Conservation (phyloP, 2,888 invertebrate genomes). For the Athripsodes cinereus region DNA sequence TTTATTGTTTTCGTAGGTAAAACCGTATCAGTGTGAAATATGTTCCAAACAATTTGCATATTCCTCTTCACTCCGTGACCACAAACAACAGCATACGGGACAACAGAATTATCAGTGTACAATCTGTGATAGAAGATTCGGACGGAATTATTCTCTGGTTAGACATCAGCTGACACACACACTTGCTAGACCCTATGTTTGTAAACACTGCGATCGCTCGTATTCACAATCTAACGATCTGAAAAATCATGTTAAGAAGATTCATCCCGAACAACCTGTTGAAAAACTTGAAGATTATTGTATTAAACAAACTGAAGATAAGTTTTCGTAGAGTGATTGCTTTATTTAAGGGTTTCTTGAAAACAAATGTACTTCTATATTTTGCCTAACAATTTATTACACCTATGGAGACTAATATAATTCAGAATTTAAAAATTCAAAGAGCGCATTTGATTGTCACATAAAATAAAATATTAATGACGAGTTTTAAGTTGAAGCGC, state of each 20-base stretch:
- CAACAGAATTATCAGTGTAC: conserved; percentile 14
- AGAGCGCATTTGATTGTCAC: too few relatives aligned
- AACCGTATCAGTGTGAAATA: conserved; percentile 21
- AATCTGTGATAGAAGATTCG: conserved; percentile 14
- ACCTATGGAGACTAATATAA: too few relatives aligned
- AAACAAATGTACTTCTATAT: too few relatives aligned
- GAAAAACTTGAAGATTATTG: conserved; percentile 17
- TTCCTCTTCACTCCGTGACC: conserved; percentile 17
- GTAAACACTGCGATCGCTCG: conserved; percentile 10
- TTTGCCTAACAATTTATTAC: too few relatives aligned
- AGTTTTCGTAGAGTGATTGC: neutral
- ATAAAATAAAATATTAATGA: too few relatives aligned
- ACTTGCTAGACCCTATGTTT: conserved; percentile 14
- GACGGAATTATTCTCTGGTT: conserved; percentile 11
- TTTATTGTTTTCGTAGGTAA: too few relatives aligned
- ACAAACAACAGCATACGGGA: conserved; percentile 9
- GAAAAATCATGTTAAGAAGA: conserved; percentile 17
- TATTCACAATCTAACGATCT: conserved; percentile 19
- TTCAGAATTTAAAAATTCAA: too few relatives aligned
- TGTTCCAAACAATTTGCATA: conserved; percentile 22
- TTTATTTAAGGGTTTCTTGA: too few relatives aligned
- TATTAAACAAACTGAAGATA: conserved; percentile 10
- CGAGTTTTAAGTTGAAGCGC: too few relatives aligned
- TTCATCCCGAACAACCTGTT: conserved; percentile 1
- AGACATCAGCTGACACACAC: conserved; percentile 20